These are phyloP conservation scores for Apamea sordens DNA, from an alignment of 2,888 invertebrate genomes.

Conservation along the genomic window DNA sequence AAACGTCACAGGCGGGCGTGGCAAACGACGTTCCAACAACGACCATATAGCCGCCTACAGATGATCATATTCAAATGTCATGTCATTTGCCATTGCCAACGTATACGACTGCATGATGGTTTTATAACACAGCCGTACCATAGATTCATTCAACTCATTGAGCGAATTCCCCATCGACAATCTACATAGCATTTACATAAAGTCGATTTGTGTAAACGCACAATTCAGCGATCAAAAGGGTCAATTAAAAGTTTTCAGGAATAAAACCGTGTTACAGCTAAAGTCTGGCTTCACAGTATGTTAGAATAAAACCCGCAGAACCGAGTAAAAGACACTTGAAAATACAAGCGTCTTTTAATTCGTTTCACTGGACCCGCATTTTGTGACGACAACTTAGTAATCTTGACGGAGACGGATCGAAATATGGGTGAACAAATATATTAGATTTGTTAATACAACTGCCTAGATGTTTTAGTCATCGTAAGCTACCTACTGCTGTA, in stretches of 20 bases:
- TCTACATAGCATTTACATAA: constrained; percentile 43
- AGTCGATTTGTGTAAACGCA: constrained; percentile 28
- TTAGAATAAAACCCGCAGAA: constrained; percentile 30
- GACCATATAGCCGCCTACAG: constrained; percentile 17
- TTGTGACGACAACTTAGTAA: constrained; percentile 18
- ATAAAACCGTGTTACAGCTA: constrained; percentile 19
- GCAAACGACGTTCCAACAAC: constrained; percentile 38
- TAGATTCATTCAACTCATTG: constrained; percentile 10
- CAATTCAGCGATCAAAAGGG: constrained; percentile 28
- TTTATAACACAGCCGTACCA: constrained; percentile 36
- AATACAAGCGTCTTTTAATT: constrained; percentile 30
- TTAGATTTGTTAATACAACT: not conserved
- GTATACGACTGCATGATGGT: constrained; percentile 5
- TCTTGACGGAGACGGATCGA: constrained; percentile 4
- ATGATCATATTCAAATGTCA: constrained; percentile 59
- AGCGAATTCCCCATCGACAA: constrained; percentile 25
- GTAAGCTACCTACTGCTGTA: not conserved
- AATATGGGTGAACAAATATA: constrained; percentile 3
- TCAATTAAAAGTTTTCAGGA: constrained; percentile 50
- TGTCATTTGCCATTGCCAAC: constrained; percentile 37
- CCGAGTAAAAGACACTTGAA: constrained; percentile 25
- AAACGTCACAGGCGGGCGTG: constrained; percentile 21
- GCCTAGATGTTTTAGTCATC: not conserved
- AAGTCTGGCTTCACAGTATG: constrained; percentile 19
- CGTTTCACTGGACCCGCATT: constrained; percentile 37